Conservation (phyloP, 2,888 invertebrate genomes). For the Pyrochroa serraticornis region DNA sequence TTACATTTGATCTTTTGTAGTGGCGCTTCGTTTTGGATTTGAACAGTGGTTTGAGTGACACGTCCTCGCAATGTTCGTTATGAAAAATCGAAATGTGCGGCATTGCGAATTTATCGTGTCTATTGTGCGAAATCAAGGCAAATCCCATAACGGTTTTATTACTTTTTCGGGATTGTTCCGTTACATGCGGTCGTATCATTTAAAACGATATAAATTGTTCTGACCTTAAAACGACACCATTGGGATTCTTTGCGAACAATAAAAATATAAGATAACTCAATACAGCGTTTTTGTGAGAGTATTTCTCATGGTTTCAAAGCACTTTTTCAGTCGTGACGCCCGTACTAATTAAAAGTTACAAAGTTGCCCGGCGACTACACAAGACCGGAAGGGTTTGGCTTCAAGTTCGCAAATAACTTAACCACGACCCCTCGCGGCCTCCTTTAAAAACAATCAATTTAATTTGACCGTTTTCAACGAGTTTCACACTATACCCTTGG, state of each 20-base stretch:
- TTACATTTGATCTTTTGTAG: constrained; percentile 3
- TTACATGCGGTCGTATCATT: constrained; percentile 42
- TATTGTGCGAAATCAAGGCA: constrained; percentile 22
- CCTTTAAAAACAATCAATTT: not conserved
- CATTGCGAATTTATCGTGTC: constrained; percentile 10
- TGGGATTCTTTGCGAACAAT: constrained; percentile 35
- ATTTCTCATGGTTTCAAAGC: not conserved
- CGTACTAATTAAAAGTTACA: not conserved
- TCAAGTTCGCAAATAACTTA: too few relatives aligned
- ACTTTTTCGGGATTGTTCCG: constrained; percentile 34
- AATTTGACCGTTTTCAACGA: constrained; percentile 1
- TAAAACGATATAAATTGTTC: constrained; percentile 50
- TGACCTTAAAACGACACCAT: constrained; percentile 43
- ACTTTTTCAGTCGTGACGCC: not conserved
- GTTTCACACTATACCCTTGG: too few relatives aligned
- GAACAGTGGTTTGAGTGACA: not conserved
- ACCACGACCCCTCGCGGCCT: too few relatives aligned
- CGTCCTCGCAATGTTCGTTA: constrained; percentile 2
- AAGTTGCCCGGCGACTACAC: too few relatives aligned
- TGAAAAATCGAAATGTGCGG: constrained; percentile 11
- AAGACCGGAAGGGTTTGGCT: too few relatives aligned
- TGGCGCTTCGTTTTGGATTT: constrained; percentile 4
- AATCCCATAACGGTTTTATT: constrained; percentile 40
- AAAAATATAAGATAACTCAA: constrained; percentile 24
- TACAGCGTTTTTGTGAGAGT: constrained; percentile 5